Conservation (phyloP, 2,797 vertebrate species). For the Danio jaintianensis region DNA sequence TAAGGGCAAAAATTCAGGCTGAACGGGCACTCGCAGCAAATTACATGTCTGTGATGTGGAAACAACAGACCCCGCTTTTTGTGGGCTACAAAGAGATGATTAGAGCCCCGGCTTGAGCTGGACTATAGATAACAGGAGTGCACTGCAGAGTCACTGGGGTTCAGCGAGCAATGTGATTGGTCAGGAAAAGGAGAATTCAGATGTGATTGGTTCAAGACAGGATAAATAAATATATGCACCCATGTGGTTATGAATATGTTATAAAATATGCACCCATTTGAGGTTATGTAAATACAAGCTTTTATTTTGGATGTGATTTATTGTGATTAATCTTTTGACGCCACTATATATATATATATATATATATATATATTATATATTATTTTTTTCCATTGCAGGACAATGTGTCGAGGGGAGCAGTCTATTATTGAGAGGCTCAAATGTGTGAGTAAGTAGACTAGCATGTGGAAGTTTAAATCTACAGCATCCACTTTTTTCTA, state of each 20-base stretch:
- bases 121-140: constrained; percentile 67
- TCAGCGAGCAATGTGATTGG: constrained; percentile 65
- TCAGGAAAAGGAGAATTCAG: constrained; percentile 67
- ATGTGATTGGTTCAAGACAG: constrained; percentile 57
- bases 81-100: constrained; percentile 73
- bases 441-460: constrained; percentile 77
- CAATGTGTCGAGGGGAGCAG: constrained; percentile 72
- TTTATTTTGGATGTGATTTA: too few relatives aligned
- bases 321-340: too few relatives aligned
- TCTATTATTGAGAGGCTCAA: constrained; percentile 76
- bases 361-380: too few relatives aligned
- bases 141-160: constrained; percentile 64
- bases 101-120: constrained; percentile 73
- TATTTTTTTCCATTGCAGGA: constrained; percentile 63
- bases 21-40: constrained; percentile 73
- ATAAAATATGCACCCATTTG: too few relatives aligned
- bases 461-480: constrained; percentile 66
- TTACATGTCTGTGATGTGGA: constrained; percentile 76
- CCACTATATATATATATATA: too few relatives aligned
- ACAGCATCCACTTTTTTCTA: not conserved
- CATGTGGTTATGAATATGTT: too few relatives aligned
- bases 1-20: constrained; percentile 75
- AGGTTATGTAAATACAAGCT: too few relatives aligned
- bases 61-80: constrained; percentile 75
- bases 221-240: constrained; percentile 61